Evolutionary conservation across 2,113 vertebrate genomes (phyloP), one percentile per base, ranked within the genome.

Genomic region (Gadus chalcogrammus): DNA sequence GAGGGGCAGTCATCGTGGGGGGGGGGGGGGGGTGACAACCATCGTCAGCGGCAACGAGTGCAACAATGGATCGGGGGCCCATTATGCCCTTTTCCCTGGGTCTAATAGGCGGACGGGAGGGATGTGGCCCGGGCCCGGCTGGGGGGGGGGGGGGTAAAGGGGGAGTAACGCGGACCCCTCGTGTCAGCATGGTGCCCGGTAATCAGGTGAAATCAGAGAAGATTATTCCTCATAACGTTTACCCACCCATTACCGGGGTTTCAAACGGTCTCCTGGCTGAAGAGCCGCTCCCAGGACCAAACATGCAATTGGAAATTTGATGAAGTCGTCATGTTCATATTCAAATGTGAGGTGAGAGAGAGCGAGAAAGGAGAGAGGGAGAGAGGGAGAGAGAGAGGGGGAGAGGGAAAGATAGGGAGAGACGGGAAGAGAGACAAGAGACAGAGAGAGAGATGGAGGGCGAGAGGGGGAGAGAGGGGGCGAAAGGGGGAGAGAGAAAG

Each of bases 151-250:
- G 42, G 42, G 42, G 42, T 5, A 5, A 35, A 35, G 85, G n/a
- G 15, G 55, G 15, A 58, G 55, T n/a, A 9, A 9, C 85, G 86
- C 78, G 59, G 82, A 77, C 74, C 87, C 90, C 89, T 86, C 66
- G 82, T 90, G 89, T 91, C 91, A 88, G 89, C 82, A 64, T 87
- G 84, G 86, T 80, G 85, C 82, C 88, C 81, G 77, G 87, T 91
- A 91, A 93, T 92, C 89, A 91, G 85, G 89, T 88, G 88, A 92
- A 93, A 93, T 93, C 92, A 93, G 91, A 92, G 86, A 90, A 90
- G 84, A 92, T 91, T 91, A 91, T 90, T 92, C 91, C 90, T 92
- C 87, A 90, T 91, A 88, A 91, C 84, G 91, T 92, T 91, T 91
- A 90, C 85, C 84, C 91, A 89, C 84, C 88, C 89, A 93, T 93